Evolutionary conservation across 2,797 vertebrate species (phyloP), one percentile per base, ranked within the genome.

Genomic region (Typhlichthys eigenmanni): DNA sequence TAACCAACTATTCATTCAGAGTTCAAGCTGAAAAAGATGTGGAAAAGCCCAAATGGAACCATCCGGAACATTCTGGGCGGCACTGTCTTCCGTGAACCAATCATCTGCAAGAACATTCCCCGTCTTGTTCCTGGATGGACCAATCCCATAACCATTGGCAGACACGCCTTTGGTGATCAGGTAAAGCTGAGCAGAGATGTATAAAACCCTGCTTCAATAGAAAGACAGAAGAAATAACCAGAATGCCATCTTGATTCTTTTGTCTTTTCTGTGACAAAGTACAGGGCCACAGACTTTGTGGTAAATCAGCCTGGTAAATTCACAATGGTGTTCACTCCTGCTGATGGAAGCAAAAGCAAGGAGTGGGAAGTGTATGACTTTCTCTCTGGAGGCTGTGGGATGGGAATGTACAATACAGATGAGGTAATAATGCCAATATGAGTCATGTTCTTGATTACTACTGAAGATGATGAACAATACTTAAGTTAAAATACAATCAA

Each of bases 11-110:
- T 43, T 43, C 13, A 32, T 7, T 1, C 55, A 99, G 98, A 99
- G 81, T 99, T 99, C 80, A 92, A 92, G 64, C 87, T 99, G 84
- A 99, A 99, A 88, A 98, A 98, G 80, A 99, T 99, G 98, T 99
- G 98, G 98, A 99, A 98, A 83, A 98, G 96, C 76, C 97, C 98
- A 46, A 99, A 99, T 0, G 97, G 98, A 65, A 99, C 97, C 46
- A 98, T 99, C 88, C 93, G 98, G 61, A 99, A 99, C 91, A 99
- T 99, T 82, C 85, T 99, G 50, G 98, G 96, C 0, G 98, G 98
- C 47, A 99, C 98, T 0, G 98, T 99, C 57, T 99, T 99, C 93
- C 94, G 97, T 43, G 98, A 99, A 88, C 98, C 98, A 79, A 99
- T 99, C 88, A 90, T 95, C 82, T 99, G 98, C 90, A 95, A 93